Percentiles rank a stretch among this genome's conserved stretches.
Conservation (phyloP, 2,797 vertebrate genomes). For the Oreochromis grahami region DNA sequence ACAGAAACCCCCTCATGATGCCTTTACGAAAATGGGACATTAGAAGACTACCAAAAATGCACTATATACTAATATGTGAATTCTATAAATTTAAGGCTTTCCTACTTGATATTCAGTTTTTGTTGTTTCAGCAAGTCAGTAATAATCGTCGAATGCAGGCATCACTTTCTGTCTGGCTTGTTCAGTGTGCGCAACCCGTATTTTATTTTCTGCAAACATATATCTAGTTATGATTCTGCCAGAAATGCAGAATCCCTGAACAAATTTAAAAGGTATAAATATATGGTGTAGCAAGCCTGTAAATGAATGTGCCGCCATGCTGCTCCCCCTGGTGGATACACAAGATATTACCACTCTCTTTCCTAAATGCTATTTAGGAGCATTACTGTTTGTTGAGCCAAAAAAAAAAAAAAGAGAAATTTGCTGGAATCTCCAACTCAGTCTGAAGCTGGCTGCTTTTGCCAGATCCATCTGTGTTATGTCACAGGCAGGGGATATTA, state of each 20-base stretch:
- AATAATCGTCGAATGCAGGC: background rate
- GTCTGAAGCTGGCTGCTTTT: slow-evolving; percentile 7
- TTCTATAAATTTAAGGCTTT: background rate
- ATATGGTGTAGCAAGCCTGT: background rate
- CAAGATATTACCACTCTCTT: background rate
- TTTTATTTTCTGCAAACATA: background rate
- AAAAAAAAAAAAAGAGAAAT: slow-evolving; percentile 14
- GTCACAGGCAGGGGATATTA: background rate
- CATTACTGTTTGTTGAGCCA: background rate
- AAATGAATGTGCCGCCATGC: background rate
- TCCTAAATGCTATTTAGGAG: background rate
- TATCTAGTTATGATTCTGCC: background rate
- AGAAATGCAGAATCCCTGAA: background rate
- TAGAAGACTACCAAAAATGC: background rate
- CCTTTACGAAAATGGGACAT: background rate
- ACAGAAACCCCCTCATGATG: background rate
- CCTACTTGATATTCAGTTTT: background rate
- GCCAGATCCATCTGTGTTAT: slow-evolving; percentile 34
- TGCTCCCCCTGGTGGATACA: background rate
- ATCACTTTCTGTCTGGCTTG: background rate
- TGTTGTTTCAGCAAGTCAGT: background rate
- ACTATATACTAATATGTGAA: background rate
- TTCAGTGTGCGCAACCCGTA: background rate
- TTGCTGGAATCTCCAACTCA: background rate
- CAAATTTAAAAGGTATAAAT: background rate